Conservation (phyloP, 2,888 invertebrate species). For the Tipula helvola region DNA sequence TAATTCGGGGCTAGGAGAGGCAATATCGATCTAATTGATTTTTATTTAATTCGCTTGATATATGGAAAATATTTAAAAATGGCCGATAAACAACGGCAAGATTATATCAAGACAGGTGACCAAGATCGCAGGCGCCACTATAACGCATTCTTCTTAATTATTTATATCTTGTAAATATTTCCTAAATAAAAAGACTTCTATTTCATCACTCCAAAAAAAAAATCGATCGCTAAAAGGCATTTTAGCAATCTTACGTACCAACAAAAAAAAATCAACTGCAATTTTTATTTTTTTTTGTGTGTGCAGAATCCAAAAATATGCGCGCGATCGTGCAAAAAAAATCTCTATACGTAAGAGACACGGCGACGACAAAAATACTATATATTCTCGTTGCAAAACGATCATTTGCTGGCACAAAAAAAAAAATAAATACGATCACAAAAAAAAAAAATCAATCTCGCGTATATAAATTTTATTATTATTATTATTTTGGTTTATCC, state of each 20-base stretch:
- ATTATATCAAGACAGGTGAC: background rate
- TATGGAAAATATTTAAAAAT: background rate
- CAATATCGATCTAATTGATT: background rate
- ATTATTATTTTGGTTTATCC: background rate
- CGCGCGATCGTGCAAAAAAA: background rate
- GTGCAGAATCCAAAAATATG: background rate
- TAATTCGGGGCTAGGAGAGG: background rate
- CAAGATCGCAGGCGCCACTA: background rate
- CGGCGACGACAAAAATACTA: slow-evolving; percentile 6
- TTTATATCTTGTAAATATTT: background rate
- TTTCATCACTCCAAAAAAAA: background rate
- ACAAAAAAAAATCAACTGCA: background rate
- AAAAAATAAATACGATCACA: background rate
- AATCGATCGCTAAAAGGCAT: background rate
- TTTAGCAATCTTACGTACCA: background rate
- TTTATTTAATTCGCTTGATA: background rate
- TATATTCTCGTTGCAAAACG: background rate
- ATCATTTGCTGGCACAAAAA: background rate
- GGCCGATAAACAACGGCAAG: background rate
- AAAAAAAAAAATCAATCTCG: background rate
- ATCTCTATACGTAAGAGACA: background rate
- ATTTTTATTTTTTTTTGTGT: background rate
- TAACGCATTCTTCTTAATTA: background rate
- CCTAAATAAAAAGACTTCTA: background rate
- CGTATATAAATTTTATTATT: background rate